phyloP scores from a whole-genome alignment of 2,888 invertebrate species.

The Andrena praecox region DNA sequence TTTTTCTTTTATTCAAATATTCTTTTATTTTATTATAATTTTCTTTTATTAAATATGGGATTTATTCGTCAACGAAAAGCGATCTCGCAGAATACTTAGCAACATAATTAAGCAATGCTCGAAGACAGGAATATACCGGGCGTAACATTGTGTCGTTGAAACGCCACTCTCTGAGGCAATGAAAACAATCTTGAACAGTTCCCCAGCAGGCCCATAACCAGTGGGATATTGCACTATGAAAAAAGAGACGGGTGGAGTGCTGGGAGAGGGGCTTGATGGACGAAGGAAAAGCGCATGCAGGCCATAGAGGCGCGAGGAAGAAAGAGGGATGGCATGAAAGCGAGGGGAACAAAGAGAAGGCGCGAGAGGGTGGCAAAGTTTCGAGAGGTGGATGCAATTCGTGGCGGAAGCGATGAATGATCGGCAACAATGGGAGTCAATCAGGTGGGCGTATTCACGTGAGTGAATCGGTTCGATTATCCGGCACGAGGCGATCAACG shows the following conservation, averaged over 20 bases:
- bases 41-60: not conserved
- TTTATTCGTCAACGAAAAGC: constrained; percentile 7
- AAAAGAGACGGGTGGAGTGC: not conserved
- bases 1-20: too few relatives aligned
- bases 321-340: not conserved
- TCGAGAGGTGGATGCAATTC: constrained; percentile 71
- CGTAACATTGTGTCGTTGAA: not conserved
- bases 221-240: not conserved
- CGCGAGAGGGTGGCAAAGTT: constrained; percentile 54
- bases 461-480: constrained; percentile 82
- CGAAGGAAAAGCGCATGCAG: constrained; percentile 21
- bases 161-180: not conserved
- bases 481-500: constrained; percentile 70
- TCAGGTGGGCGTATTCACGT: constrained; percentile 80
- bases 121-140: not conserved
- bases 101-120: constrained; percentile 33
- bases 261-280: constrained; percentile 12
- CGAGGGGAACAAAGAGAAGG: not conserved
- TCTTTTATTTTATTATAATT: too few relatives aligned
- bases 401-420: constrained; percentile 80
- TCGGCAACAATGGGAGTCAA: constrained; percentile 83
- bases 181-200: too few relatives aligned
- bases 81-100: constrained; percentile 20
- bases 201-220: too few relatives aligned
- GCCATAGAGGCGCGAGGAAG: not conserved